Conservation (phyloP, 1,140 invertebrate species). For the Nylanderia fulva region DNA sequence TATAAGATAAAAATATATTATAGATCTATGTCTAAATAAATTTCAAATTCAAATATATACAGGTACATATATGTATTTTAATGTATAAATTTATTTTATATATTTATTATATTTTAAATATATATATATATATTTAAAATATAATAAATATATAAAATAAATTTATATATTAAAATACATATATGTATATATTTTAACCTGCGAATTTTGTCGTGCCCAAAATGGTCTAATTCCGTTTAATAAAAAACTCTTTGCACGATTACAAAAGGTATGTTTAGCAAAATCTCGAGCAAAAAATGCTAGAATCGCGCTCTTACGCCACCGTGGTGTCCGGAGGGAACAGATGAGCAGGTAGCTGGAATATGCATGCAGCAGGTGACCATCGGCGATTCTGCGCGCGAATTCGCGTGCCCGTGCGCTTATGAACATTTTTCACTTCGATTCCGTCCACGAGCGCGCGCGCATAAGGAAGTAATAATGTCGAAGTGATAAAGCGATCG, state of each 20-base stretch:
- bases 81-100: no score
- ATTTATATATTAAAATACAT: no score
- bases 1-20: no score
- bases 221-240: no score
- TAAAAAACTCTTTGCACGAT: background rate
- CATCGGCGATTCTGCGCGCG: conserved; percentile 52
- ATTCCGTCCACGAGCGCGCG: background rate
- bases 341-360: conserved; percentile 68
- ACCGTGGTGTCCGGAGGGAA: conserved; percentile 61
- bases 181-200: no score
- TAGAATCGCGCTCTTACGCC: conserved; percentile 17
- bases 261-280: background rate
- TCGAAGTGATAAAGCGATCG: conserved; percentile 37
- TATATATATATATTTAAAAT: no score
- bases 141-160: no score
- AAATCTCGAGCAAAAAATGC: background rate
- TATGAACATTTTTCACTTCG: conserved; percentile 40
- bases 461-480: conserved; percentile 50
- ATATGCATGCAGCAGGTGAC: conserved; percentile 69
- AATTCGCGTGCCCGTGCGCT: conserved; percentile 38
- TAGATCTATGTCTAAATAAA: no score
- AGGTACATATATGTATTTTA: no score
- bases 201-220: no score
- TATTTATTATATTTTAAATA: no score
- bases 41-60: no score